Evolutionary conservation across 2,888 invertebrate species (phyloP).

Genomic region (Colostygia pectinataria): DNA sequence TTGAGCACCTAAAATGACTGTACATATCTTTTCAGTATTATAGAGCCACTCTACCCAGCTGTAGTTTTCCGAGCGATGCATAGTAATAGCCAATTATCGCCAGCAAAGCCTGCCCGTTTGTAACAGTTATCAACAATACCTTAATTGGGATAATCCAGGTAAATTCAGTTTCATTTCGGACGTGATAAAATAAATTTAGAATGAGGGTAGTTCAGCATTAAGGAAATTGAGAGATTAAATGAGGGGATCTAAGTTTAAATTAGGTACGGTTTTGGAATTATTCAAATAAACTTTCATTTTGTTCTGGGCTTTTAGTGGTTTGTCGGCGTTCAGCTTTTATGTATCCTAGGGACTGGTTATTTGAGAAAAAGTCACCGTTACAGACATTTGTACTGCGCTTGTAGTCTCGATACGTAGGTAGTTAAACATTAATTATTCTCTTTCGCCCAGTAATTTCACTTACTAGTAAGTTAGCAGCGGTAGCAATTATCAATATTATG

Average conservation of each 20-base stretch:
- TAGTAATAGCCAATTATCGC: slow-evolving; percentile 37
- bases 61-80: slow-evolving; percentile 26
- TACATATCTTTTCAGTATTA: no score
- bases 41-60: not conserved
- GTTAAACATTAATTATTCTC: no score
- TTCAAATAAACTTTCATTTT: slow-evolving; percentile 27
- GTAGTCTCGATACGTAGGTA: no score
- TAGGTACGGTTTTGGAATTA: slow-evolving; percentile 23
- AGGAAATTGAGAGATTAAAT: slow-evolving; percentile 28
- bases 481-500: no score
- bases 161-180: slow-evolving; percentile 34
- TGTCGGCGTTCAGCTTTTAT: slow-evolving; percentile 19
- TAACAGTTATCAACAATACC: slow-evolving; percentile 33
- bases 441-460: no score
- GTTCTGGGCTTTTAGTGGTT: slow-evolving; percentile 19
- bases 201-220: slow-evolving; percentile 27
- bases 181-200: slow-evolving; percentile 32
- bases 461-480: no score
- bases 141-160: slow-evolving; percentile 36
- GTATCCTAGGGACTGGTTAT: no score
- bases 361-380: no score
- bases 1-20: no score
- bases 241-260: slow-evolving; percentile 26
- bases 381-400: no score
- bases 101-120: slow-evolving; percentile 24